A percentile compares a stretch with the other conserved stretches of the same genome.
Conservation (phyloP, 2,888 invertebrate species). For the Osmoderma eremita region DNA sequence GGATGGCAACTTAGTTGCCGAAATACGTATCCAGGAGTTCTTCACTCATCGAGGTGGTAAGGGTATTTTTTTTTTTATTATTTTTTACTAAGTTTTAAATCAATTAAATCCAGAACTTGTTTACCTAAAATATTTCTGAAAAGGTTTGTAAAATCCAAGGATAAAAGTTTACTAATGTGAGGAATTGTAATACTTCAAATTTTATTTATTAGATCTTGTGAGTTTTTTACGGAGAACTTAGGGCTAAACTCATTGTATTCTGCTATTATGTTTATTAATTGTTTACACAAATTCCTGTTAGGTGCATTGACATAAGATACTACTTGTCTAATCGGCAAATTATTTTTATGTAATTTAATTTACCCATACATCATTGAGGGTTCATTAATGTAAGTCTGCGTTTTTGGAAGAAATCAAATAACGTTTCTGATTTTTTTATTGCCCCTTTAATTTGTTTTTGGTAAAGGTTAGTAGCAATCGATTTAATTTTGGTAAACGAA, state of each 20-base stretch:
- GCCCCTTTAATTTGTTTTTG: neutral
- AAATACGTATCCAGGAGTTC: too few relatives aligned
- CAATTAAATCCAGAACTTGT: too few relatives aligned
- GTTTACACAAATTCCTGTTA: neutral
- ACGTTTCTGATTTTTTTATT: neutral
- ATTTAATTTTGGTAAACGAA: neutral
- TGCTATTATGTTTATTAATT: neutral
- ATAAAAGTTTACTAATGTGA: too few relatives aligned
- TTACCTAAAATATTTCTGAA: too few relatives aligned
- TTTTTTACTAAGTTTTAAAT: too few relatives aligned
- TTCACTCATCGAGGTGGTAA: too few relatives aligned
- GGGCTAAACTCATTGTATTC: neutral
- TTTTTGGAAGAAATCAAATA: neutral
- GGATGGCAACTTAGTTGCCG: too few relatives aligned
- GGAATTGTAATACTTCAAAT: too few relatives aligned
- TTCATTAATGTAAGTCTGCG: conserved; percentile 22
- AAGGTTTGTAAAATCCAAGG: too few relatives aligned
- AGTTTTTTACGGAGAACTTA: neutral
- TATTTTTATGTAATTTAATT: conserved; percentile 30
- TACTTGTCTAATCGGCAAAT: conserved; percentile 19
- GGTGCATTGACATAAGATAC: conserved; percentile 7
- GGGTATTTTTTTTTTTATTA: too few relatives aligned
- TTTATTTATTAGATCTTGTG: too few relatives aligned
- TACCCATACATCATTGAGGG: conserved; percentile 31
- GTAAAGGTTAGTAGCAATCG: neutral